Conservation (phyloP, 2,113 vertebrate genomes). For the Hemiscyllium ocellatum region DNA sequence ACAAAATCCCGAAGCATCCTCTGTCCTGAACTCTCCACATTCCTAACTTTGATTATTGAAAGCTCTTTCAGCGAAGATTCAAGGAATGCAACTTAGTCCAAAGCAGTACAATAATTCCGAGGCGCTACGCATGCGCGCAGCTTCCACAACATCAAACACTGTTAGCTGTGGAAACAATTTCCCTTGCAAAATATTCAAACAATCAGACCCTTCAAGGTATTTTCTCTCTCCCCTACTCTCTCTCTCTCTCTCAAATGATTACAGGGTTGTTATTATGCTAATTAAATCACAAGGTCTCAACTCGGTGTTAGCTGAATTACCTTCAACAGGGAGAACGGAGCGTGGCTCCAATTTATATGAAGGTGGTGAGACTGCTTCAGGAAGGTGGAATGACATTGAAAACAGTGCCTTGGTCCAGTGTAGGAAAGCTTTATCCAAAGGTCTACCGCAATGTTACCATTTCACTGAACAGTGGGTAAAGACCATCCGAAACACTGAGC, state of each 20-base stretch:
- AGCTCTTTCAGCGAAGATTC: constrained; percentile 54
- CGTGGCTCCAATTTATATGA: background rate
- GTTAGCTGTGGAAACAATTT: constrained; percentile 49
- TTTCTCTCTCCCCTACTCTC: constrained; percentile 1
- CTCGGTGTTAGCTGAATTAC: background rate
- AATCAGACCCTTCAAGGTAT: constrained; percentile 44
- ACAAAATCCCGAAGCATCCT: constrained; percentile 55
- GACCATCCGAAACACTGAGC: background rate
- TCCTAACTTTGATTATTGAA: constrained; percentile 53
- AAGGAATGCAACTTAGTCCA: constrained; percentile 61
- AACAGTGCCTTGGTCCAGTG: background rate
- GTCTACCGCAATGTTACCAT: too few relatives aligned
- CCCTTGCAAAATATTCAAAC: constrained; percentile 49
- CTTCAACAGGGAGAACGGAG: background rate
- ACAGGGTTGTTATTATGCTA: constrained; percentile 39
- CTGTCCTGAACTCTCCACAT: constrained; percentile 62
- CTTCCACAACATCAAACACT: constrained; percentile 56
- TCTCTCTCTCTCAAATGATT: constrained; percentile 41
- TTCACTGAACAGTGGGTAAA: background rate
- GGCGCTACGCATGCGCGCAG: constrained; percentile 60
- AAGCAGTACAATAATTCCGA: constrained; percentile 57
- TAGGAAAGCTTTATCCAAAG: background rate
- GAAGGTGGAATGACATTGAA: background rate
- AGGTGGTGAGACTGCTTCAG: constrained; percentile 32
- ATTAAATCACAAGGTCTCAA: constrained; percentile 11